Evolutionary conservation across 2,797 vertebrate genomes (phyloP).

Genomic region (Pantherophis alleghaniensis): DNA sequence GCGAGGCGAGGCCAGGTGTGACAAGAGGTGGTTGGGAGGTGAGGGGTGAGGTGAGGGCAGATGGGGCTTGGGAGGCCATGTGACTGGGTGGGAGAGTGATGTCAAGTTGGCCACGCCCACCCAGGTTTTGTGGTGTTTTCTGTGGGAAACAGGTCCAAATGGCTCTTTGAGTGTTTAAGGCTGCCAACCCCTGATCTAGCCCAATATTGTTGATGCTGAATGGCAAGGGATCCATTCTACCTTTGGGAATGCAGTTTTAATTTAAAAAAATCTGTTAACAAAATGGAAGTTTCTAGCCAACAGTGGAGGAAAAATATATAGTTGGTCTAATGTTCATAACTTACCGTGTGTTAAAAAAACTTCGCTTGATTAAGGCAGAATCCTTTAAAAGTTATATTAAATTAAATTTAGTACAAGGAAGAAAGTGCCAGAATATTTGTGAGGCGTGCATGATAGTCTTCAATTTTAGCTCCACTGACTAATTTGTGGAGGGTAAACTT

Average conservation of each 20-base stretch:
- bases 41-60: too few relatives aligned
- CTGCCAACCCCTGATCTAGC: background rate
- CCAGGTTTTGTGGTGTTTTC: too few relatives aligned
- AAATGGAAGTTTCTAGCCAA: constrained; percentile 41
- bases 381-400: background rate
- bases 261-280: constrained; percentile 9
- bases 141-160: too few relatives aligned
- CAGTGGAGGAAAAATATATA: background rate
- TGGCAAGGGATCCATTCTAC: background rate
- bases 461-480: background rate
- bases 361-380: background rate
- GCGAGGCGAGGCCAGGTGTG: too few relatives aligned
- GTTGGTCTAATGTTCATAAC: background rate
- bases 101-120: too few relatives aligned
- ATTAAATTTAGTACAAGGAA: background rate
- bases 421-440: background rate
- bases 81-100: too few relatives aligned
- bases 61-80: too few relatives aligned
- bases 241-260: background rate
- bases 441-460: background rate
- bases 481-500: background rate
- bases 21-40: too few relatives aligned
- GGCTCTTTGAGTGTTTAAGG: too few relatives aligned
- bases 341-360: background rate
- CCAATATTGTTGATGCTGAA: background rate